Evolutionary conservation across 1,140 invertebrate species (phyloP).

Genomic region (Lordiphosa collinella): DNA sequence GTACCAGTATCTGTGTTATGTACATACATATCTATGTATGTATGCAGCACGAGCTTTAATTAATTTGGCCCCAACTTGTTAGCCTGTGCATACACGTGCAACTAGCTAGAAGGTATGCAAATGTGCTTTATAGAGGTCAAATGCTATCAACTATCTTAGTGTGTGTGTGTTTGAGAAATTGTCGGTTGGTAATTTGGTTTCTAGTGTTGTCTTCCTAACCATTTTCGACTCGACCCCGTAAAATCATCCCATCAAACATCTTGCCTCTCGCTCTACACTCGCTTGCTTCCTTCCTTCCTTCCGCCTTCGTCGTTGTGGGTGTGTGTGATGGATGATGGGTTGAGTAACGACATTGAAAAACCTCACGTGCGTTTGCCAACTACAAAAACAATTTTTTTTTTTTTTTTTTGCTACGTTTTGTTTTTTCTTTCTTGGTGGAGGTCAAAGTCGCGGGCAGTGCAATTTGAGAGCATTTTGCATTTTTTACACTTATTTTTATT

Average conservation of each 20-base stretch:
- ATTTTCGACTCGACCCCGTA: background rate
- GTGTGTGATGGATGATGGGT: slow-evolving; percentile 15
- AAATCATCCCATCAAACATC: slow-evolving; percentile 10
- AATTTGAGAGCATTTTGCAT: slow-evolving; percentile 20
- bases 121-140: slow-evolving; percentile 53
- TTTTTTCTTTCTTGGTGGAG: slow-evolving; percentile 21
- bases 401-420: slow-evolving; percentile 12
- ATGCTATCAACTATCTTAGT: slow-evolving; percentile 28
- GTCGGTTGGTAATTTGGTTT: slow-evolving; percentile 56
- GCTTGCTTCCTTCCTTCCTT: slow-evolving; percentile 49
- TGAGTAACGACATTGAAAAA: slow-evolving; percentile 42
- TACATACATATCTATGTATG: too few species aligned
- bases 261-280: slow-evolving; percentile 5
- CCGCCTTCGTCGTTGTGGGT: slow-evolving; percentile 9
- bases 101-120: slow-evolving; percentile 47
- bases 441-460: slow-evolving; percentile 29
- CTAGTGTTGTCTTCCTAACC: slow-evolving; percentile 56
- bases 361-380: slow-evolving; percentile 58
- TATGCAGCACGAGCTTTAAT: slow-evolving; percentile 38
- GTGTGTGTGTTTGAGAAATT: slow-evolving; percentile 29
- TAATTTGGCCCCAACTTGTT: slow-evolving; percentile 32
- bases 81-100: slow-evolving; percentile 31
- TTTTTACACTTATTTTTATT: slow-evolving; percentile 25
- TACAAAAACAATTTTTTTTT: slow-evolving; percentile 13
- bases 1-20: background rate